phyloP scores from a whole-genome alignment of 1,140 invertebrate genomes.

The Druon quercuslanigerum region DNA sequence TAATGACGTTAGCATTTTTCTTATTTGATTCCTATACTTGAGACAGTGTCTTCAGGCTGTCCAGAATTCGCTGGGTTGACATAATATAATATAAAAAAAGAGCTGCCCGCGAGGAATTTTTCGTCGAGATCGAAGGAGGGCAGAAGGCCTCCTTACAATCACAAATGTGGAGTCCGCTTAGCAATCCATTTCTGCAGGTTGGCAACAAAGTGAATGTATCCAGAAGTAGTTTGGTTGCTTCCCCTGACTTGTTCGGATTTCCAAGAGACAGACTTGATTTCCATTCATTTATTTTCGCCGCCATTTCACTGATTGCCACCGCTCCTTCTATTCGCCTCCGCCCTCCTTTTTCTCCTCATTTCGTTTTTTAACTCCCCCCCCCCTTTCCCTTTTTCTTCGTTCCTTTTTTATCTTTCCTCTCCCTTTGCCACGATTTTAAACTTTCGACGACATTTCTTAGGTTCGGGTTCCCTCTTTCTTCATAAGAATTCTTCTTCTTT shows the following conservation, averaged over 20 bases:
- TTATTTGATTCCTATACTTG: slow-evolving; percentile 22
- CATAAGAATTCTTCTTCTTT: too few relatives aligned
- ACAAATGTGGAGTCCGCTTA: slow-evolving; percentile 63
- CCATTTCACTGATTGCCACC: slow-evolving; percentile 71
- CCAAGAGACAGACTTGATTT: slow-evolving; percentile 66
- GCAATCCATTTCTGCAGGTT: slow-evolving; percentile 63
- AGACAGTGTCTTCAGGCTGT: slow-evolving; percentile 15
- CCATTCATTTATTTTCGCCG: slow-evolving; percentile 73
- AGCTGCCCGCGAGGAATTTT: slow-evolving; percentile 21
- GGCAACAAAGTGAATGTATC: slow-evolving; percentile 43
- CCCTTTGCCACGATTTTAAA: neutral
- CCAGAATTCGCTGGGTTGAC: slow-evolving; percentile 18
- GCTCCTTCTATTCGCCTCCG: slow-evolving; percentile 38
- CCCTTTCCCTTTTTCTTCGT: neutral
- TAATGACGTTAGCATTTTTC: slow-evolving; percentile 29
- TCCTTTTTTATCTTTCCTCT: too few relatives aligned
- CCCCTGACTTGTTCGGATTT: slow-evolving; percentile 31
- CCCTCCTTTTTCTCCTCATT: neutral
- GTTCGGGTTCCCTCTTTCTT: too few relatives aligned
- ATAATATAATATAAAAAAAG: slow-evolving; percentile 19
- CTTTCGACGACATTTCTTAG: neutral
- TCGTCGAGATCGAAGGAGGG: slow-evolving; percentile 33
- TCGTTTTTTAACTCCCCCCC: slow-evolving; percentile 21
- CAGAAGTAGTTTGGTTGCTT: slow-evolving; percentile 44
- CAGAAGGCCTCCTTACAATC: slow-evolving; percentile 61